phyloP scores from a whole-genome alignment of 2,113 vertebrate species.

The Erinaceus europaeus region DNA sequence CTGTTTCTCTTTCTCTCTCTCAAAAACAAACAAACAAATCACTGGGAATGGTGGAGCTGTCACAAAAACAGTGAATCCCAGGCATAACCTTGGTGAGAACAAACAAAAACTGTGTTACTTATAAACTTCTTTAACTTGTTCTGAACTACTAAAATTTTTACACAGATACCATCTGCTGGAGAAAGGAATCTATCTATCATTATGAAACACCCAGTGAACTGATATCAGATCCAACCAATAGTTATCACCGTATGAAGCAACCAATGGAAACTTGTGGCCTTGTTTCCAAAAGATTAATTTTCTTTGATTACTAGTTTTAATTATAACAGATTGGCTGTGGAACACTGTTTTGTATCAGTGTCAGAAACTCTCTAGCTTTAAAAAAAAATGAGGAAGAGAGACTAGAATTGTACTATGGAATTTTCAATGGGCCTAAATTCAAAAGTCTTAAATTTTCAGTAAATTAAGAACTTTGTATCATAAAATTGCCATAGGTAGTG shows the following conservation, averaged over 20 bases:
- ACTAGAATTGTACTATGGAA: not conserved
- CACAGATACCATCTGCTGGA: conserved; percentile 9
- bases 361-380: not conserved
- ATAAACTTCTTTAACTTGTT: not conserved
- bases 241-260: not conserved
- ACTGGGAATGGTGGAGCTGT: too few relatives aligned
- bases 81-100: too few relatives aligned
- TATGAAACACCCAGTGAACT: conserved; percentile 2
- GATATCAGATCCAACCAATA: not conserved
- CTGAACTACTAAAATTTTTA: not conserved
- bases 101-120: not conserved
- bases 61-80: too few relatives aligned
- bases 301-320: not conserved
- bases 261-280: conserved; percentile 34
- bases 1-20: too few relatives aligned
- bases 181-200: conserved; percentile 54
- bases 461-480: not conserved
- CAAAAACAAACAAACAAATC: too few relatives aligned
- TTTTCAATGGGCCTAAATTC: conserved; percentile 6
- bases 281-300: not conserved
- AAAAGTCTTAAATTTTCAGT: not conserved
- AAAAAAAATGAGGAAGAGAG: not conserved
- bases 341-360: not conserved
- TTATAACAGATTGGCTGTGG: not conserved
- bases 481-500: not conserved